Evolutionary conservation across 2,113 vertebrate species (phyloP).

Genomic region (Nipponia nippon): DNA sequence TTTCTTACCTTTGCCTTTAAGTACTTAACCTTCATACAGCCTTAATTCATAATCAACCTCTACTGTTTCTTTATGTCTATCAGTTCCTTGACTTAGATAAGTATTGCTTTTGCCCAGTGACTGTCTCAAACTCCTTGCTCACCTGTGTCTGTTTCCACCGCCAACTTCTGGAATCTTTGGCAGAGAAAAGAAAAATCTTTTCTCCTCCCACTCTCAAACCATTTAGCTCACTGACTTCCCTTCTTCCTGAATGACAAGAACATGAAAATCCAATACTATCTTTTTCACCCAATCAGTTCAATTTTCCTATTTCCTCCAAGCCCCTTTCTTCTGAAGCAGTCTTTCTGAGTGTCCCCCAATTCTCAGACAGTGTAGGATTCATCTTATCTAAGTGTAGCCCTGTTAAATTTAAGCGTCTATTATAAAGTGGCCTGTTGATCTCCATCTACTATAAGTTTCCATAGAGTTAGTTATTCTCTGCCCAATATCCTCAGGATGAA

Average conservation of each 20-base stretch:
- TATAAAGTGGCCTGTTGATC: not conserved
- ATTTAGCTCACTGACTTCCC: not conserved
- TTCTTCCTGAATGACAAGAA: not conserved
- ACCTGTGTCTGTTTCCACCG: not conserved
- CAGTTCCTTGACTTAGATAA: not conserved
- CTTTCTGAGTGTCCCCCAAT: not conserved
- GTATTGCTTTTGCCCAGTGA: not conserved
- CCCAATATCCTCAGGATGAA: not conserved
- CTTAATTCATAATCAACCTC: not conserved
- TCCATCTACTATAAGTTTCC: not conserved
- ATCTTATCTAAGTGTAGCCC: not conserved
- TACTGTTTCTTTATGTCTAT: not conserved
- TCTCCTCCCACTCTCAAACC: not conserved
- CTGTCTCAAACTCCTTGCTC: not conserved
- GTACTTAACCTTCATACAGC: not conserved
- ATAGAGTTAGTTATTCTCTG: not conserved
- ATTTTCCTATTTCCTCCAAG: not conserved
- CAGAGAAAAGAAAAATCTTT: not conserved
- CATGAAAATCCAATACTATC: not conserved
- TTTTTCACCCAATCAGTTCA: not conserved
- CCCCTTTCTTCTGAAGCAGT: not conserved
- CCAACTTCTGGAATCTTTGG: not conserved
- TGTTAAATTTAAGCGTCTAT: not conserved
- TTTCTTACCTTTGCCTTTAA: not conserved
- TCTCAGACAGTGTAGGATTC: not conserved